Conservation (phyloP, 2,113 vertebrate genomes). For the Xyrauchen texanus region DNA sequence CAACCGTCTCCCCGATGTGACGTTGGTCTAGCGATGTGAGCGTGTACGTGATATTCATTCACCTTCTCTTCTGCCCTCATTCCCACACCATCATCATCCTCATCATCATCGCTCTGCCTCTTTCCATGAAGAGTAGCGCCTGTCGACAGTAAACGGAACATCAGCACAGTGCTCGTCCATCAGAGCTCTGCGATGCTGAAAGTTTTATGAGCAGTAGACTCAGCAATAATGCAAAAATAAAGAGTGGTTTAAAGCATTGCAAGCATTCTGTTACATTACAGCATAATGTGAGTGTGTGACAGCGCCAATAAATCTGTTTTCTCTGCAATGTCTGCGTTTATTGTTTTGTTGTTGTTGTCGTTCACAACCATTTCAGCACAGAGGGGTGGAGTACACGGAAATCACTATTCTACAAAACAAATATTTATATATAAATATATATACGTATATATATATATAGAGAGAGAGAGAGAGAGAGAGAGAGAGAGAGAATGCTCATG, state of each 20-base stretch:
- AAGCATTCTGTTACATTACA: constrained; percentile 26
- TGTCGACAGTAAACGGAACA: constrained; percentile 13
- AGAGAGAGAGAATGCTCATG: too few species aligned
- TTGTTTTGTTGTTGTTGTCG: background rate
- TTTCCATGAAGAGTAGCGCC: constrained; percentile 14
- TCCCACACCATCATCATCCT: background rate
- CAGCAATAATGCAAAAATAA: constrained; percentile 17
- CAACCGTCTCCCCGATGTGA: background rate
- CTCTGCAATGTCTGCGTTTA: background rate
- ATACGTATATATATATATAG: too few species aligned
- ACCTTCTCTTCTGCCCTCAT: background rate
- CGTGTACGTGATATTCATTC: background rate
- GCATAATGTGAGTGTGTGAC: background rate
- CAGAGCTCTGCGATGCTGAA: constrained; percentile 33
- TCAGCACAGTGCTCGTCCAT: constrained; percentile 22
- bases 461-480: too few species aligned
- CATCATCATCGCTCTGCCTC: background rate
- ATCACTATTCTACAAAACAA: too few species aligned
- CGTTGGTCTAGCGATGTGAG: background rate
- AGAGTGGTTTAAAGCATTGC: constrained; percentile 5
- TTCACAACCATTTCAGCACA: background rate
- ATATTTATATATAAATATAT: too few species aligned
- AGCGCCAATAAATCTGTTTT: constrained; percentile 22
- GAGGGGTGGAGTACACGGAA: background rate
- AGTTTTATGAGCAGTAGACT: constrained; percentile 33